phyloP scores from a whole-genome alignment of 2,113 vertebrate species.

The Egretta garzetta region DNA sequence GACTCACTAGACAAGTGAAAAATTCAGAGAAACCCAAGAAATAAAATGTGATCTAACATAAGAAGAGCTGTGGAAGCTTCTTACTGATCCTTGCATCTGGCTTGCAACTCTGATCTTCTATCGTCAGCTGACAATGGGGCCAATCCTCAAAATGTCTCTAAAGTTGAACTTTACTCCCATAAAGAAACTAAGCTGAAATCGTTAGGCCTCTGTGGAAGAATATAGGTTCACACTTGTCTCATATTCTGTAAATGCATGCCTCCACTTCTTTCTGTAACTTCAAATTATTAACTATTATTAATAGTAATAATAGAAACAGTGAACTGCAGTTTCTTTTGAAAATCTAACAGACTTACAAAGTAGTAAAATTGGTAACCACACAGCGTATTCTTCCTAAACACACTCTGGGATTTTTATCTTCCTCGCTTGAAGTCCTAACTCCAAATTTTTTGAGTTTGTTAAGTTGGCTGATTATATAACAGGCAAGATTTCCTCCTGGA shows the following conservation, averaged over 20 bases:
- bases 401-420: neutral
- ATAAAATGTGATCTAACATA: neutral
- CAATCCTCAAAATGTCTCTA: neutral
- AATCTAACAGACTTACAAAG: neutral
- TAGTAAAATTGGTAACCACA: neutral
- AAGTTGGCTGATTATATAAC: neutral
- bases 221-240: neutral
- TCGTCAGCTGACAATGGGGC: accelerated
- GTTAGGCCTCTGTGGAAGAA: neutral
- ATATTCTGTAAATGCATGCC: neutral
- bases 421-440: neutral
- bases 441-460: neutral
- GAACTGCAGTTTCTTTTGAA: neutral
- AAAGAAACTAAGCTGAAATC: neutral
- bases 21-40: neutral
- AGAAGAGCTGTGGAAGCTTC: neutral
- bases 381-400: neutral
- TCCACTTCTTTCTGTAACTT: neutral
- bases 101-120: neutral
- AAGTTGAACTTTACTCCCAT: neutral
- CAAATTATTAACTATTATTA: neutral
- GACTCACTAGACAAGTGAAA: neutral
- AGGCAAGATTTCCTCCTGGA: neutral
- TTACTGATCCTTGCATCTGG: neutral
- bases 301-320: neutral